Percentiles rank a stretch among this genome's conserved stretches.
Evolutionary conservation across 2,113 vertebrate genomes (phyloP).

Genomic region (Lota lota): DNA sequence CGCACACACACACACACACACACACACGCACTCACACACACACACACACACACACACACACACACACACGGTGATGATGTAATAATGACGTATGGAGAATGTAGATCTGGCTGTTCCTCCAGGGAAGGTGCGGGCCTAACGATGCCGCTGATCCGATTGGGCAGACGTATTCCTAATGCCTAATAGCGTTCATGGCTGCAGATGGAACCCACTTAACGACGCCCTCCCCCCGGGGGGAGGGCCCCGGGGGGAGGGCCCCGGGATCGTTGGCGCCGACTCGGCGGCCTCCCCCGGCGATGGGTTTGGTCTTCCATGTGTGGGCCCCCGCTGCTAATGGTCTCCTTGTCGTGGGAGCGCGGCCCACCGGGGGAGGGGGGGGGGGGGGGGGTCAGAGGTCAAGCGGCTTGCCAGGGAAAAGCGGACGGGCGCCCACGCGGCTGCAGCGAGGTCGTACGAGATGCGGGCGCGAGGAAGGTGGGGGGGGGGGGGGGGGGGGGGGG

Average conservation of each 20-base stretch:
- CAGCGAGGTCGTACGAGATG: too few species aligned
- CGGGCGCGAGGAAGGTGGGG: background rate
- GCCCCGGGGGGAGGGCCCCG: too few species aligned
- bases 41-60: constrained; percentile 17
- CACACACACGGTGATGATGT: constrained; percentile 68
- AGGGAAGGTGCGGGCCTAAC: constrained; percentile 69
- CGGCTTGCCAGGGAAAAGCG: constrained; percentile 42
- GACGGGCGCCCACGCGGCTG: constrained; percentile 16
- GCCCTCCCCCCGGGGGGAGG: too few species aligned
- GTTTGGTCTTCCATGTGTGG: constrained; percentile 44
- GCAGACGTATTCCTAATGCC: constrained; percentile 73
- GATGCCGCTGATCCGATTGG: constrained; percentile 65
- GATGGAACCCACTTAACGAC: constrained; percentile 66
- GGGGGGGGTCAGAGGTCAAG: too few species aligned
- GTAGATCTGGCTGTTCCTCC: constrained; percentile 68
- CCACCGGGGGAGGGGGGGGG: constrained; percentile 56
- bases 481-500: background rate
- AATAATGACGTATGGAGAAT: constrained; percentile 73
- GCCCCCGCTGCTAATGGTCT: constrained; percentile 56
- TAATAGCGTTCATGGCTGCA: constrained; percentile 68
- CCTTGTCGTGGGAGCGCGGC: constrained; percentile 43
- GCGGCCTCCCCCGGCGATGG: constrained; percentile 28
- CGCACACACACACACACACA: constrained; percentile 9
- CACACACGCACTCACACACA: constrained; percentile 32
- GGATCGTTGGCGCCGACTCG: constrained; percentile 39